Percentiles rank a stretch among this genome's conserved stretches.
phyloP scores from a whole-genome alignment of 1,140 invertebrate species.

The Helicoverpa armigera region DNA sequence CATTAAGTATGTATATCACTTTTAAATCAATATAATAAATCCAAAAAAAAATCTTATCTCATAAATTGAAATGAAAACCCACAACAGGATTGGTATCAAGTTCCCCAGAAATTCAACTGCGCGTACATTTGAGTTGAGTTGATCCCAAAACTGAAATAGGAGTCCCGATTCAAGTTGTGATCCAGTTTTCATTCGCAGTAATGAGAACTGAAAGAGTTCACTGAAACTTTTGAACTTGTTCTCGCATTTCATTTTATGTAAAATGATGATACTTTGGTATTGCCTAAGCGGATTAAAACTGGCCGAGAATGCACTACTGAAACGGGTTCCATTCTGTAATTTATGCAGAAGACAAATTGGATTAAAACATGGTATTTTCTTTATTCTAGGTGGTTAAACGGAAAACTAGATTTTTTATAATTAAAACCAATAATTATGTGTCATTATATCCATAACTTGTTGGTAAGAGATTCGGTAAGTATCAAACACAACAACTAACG shows the following conservation, averaged over 20 bases:
- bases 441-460: neutral
- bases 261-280: conserved; percentile 17
- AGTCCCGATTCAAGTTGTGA: conserved; percentile 18
- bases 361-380: conserved; percentile 30
- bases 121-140: too few species aligned
- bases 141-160: conserved; percentile 1
- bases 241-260: conserved; percentile 43
- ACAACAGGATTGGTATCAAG: too few species aligned
- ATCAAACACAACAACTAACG: neutral
- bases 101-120: too few species aligned
- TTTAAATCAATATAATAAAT: too few species aligned
- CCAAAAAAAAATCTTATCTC: too few species aligned
- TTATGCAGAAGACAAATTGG: conserved; percentile 5
- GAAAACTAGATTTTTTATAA: too few species aligned
- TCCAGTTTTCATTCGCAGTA: conserved; percentile 19
- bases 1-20: too few species aligned
- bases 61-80: too few species aligned
- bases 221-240: conserved; percentile 32
- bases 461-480: too few species aligned
- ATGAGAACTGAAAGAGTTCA: conserved; percentile 35
- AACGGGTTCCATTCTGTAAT: conserved; percentile 1
- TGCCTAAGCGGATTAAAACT: conserved; percentile 8
- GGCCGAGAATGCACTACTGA: conserved; percentile 7
- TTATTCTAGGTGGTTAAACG: too few species aligned
- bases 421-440: neutral